A percentile compares a stretch with the other conserved stretches of the same genome.
Conservation (phyloP, 2,888 invertebrate species). For the Orthosia incerta region DNA sequence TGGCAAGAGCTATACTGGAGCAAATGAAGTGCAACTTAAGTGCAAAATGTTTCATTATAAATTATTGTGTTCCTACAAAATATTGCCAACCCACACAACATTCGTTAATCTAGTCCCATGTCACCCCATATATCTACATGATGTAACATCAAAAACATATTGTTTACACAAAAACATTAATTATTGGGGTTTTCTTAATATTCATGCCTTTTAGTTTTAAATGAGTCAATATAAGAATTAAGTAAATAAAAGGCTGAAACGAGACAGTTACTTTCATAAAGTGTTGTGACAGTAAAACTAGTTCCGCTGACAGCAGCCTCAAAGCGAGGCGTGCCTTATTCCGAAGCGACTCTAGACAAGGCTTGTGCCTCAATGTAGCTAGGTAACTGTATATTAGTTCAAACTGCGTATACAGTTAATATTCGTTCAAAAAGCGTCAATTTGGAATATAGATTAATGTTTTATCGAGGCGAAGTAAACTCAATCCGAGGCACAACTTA, state of each 20-base stretch:
- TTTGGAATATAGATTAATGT: not conserved
- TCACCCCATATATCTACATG: conserved; percentile 48
- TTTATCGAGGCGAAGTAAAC: conserved; percentile 5
- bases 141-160: conserved; percentile 34
- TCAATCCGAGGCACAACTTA: conserved; percentile 10
- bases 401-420: conserved; percentile 22
- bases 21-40: not conserved
- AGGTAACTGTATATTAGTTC: conserved; percentile 23
- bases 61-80: conserved; percentile 34
- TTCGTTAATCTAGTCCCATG: conserved; percentile 19
- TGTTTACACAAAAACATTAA: conserved; percentile 41
- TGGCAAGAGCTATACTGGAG: too few relatives aligned
- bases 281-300: conserved; percentile 15
- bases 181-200: conserved; percentile 54
- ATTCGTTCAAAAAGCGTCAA: conserved; percentile 5
- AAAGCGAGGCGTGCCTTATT: conserved; percentile 10
- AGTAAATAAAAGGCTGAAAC: conserved; percentile 9
- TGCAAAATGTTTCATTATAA: not conserved
- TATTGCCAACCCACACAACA: conserved; percentile 35
- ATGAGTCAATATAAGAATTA: conserved; percentile 4
- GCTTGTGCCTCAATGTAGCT: conserved; percentile 1
- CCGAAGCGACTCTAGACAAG: conserved; percentile 21
- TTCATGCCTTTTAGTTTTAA: conserved; percentile 26
- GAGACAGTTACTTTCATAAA: conserved; percentile 2
- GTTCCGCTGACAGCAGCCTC: conserved; percentile 30